Base-by-base conservation (phyloP, 2,113 vertebrate genomes). In the Amazona guildingii region DNA sequence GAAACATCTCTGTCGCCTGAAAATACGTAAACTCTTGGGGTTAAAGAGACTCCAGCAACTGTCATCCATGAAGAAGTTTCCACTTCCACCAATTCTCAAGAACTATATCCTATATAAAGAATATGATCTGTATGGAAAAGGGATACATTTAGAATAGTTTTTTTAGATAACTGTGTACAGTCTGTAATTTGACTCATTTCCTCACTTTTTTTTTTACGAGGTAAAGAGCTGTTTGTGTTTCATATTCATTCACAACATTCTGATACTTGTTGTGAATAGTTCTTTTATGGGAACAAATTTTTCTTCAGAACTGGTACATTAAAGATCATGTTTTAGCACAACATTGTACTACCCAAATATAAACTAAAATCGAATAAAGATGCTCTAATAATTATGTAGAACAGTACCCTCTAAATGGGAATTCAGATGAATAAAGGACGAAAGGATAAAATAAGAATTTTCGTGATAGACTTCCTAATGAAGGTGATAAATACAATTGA, bases 101-200 rank as follows among this genome's bases (percentile, higher is more conserved):
- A 96, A 97, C 92, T 99, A 98, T 66, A 96, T 99, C 92, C 92
- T 98, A 84, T 99, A 98, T 97, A 98, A 98, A 92, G 98, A 99
- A 31, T 98, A 98, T 82, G 98, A 99, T 86, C 97, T 99, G 39
- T 99, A 98, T 93, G 97, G 97, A 68, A 96, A 96, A 91, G 92
- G 94, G 44, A 92, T 98, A 73, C 59, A 86, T 35, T 72, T 97
- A 83, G 90, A 81, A 37, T 97, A 96, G 87, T 43, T 93, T 72
- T 84, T 74, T 6, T 78, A 90, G 93, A 66, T 57, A 68, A 59
- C 57, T 74, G 27, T 52, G 29, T 81, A 27, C 57, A 80, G 67
- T 64, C 48, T 84, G 33, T 87, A 82, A 57, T 62, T 82, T 70
- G 24, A 79, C 19, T 62, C 2, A 39, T 95, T 94, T 91, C 57